phyloP scores from a whole-genome alignment of 2,888 invertebrate genomes.

The Sinhomidia bicolor region DNA sequence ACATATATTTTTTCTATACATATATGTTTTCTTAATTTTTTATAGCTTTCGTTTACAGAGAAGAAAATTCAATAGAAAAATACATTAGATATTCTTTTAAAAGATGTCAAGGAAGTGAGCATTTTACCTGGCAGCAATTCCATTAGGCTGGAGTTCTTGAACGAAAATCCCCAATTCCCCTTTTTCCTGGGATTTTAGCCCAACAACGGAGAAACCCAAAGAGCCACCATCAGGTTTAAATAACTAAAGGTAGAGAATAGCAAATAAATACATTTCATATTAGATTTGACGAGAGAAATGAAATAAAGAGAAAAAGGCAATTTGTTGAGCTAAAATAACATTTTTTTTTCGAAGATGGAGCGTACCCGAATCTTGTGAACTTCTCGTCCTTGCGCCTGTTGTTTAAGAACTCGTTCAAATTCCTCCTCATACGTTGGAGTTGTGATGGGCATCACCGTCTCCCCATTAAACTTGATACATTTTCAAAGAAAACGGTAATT shows the following conservation, averaged over 20 bases:
- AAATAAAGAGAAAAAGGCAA: not conserved
- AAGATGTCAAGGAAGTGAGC: not conserved
- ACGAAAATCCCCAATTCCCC: slow-evolving; percentile 87
- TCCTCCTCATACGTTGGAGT: slow-evolving; percentile 84
- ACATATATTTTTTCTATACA: not conserved
- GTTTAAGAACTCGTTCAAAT: slow-evolving; percentile 84
- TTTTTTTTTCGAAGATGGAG: too few species aligned
- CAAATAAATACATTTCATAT: not conserved
- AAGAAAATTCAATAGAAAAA: slow-evolving; percentile 35
- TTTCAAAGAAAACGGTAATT: not conserved
- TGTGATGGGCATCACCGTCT: slow-evolving; percentile 83
- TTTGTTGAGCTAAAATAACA: too few species aligned
- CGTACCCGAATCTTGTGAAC: slow-evolving; percentile 84
- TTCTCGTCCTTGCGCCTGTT: slow-evolving; percentile 85
- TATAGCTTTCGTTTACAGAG: not conserved
- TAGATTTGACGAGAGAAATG: not conserved
- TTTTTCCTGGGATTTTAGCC: slow-evolving; percentile 85
- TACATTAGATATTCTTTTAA: slow-evolving; percentile 6
- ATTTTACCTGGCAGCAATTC: slow-evolving; percentile 86
- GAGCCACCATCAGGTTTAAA: slow-evolving; percentile 86
- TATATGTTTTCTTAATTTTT: not conserved
- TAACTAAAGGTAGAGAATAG: slow-evolving; percentile 82
- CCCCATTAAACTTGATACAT: slow-evolving; percentile 82
- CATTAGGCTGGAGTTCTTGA: slow-evolving; percentile 86
- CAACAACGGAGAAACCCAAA: slow-evolving; percentile 87